A percentile compares a stretch with the other conserved stretches of the same genome.
phyloP scores from a whole-genome alignment of 2,888 invertebrate species.

The Unio delphinus region DNA sequence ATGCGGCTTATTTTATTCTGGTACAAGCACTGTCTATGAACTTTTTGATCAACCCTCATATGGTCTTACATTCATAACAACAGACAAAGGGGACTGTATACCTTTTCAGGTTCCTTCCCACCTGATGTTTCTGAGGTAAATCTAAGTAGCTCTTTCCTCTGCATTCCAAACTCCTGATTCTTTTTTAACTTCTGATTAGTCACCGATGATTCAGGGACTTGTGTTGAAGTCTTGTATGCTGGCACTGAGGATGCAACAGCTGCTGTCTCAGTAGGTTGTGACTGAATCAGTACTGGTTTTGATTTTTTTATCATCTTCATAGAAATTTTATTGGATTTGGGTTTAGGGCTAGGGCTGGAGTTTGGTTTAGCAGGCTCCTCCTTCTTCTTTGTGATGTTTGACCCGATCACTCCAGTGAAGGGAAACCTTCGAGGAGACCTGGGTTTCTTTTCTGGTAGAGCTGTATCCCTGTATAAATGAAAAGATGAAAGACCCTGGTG shows the following conservation, averaged over 20 bases:
- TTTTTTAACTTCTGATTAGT: constrained; percentile 24
- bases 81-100: too few relatives aligned
- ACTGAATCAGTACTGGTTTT: constrained; percentile 12
- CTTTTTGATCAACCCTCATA: too few relatives aligned
- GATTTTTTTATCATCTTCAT: constrained; percentile 30
- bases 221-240: constrained; percentile 10
- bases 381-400: too few relatives aligned
- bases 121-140: not conserved
- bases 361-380: too few relatives aligned
- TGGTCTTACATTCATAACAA: too few relatives aligned
- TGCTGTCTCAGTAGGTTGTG: constrained; percentile 9
- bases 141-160: constrained; percentile 46
- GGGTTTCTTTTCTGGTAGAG: constrained; percentile 22
- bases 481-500: not conserved
- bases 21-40: too few relatives aligned
- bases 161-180: constrained; percentile 41
- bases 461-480: constrained; percentile 23
- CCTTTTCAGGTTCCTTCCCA: not conserved
- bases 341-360: too few relatives aligned
- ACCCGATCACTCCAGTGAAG: constrained; percentile 6
- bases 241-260: constrained; percentile 11
- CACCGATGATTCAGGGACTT: not conserved
- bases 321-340: too few relatives aligned
- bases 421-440: constrained; percentile 32
- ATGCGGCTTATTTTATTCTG: too few relatives aligned